phyloP scores from a whole-genome alignment of 2,888 invertebrate species.

The Phymatocera aterrima region DNA sequence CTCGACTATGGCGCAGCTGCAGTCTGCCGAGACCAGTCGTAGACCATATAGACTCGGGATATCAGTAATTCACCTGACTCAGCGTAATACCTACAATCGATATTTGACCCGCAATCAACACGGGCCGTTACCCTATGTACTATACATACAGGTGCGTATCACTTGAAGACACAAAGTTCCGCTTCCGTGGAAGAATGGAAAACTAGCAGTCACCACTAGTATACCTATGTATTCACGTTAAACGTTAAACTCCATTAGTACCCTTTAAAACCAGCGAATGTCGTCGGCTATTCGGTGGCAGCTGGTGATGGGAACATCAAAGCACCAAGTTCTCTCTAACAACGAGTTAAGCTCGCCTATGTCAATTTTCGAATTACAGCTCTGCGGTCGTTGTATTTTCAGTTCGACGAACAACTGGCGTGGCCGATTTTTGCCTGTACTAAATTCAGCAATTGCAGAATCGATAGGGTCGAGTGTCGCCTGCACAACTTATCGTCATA shows the following conservation, averaged over 20 bases:
- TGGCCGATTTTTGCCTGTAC: not conserved
- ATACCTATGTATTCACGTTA: not conserved
- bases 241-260: not conserved
- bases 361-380: not conserved
- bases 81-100: not conserved
- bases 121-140: not conserved
- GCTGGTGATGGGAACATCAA: not conserved
- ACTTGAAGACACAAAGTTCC: not conserved
- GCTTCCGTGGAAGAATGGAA: not conserved
- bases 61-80: not conserved
- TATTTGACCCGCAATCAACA: conserved; percentile 26
- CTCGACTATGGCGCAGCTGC: not conserved
- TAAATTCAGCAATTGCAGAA: not conserved
- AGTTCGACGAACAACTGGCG: not conserved
- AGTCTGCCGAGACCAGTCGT: conserved; percentile 7
- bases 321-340: not conserved
- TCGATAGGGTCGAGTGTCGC: not conserved
- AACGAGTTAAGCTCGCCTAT: not conserved
- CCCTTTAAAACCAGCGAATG: not conserved
- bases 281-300: not conserved
- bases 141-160: not conserved
- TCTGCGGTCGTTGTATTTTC: no score
- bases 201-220: not conserved
- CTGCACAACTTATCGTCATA: not conserved
- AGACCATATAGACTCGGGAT: not conserved